Conservation (phyloP, 2,888 invertebrate genomes). For the Chirona hameri region DNA sequence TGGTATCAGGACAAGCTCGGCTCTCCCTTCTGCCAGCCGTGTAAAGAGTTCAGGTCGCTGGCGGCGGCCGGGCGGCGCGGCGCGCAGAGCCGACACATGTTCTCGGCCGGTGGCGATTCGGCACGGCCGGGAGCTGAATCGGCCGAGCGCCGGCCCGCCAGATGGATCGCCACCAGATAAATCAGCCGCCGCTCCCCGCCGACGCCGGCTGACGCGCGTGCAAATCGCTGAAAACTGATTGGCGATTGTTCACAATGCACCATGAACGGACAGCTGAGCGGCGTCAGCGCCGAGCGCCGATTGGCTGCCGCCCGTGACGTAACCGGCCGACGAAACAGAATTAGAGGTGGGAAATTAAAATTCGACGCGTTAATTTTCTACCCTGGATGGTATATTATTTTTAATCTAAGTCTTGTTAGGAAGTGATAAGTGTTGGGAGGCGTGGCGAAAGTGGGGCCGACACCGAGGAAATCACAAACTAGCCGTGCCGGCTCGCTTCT, state of each 20-base stretch:
- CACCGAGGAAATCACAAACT: conserved; percentile 1
- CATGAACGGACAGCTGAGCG: conserved; percentile 2
- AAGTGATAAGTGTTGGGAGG: conserved; percentile 1
- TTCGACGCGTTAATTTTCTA: conserved; percentile 27
- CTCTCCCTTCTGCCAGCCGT: not conserved
- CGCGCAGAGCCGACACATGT: not conserved
- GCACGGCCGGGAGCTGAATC: not conserved
- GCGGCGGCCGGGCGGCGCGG: not conserved
- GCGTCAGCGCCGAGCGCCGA: not conserved
- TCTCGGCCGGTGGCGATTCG: not conserved
- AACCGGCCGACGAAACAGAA: conserved; percentile 9
- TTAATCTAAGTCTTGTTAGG: conserved; percentile 27
- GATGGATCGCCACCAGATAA: conserved; percentile 22
- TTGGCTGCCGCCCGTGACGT: not conserved
- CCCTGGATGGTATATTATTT: conserved; percentile 26
- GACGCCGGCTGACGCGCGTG: conserved; percentile 8
- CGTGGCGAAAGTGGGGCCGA: conserved; percentile 11
- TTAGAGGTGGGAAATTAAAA: conserved; percentile 27
- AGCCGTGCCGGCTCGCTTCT: conserved; percentile 2
- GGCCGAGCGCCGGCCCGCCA: not conserved
- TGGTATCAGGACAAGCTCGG: not conserved
- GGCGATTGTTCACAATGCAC: conserved; percentile 27
- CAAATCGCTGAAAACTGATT: conserved; percentile 27
- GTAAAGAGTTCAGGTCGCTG: not conserved
- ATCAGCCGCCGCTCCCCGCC: not conserved